Percentiles rank a stretch among this genome's conserved stretches.
Conservation (phyloP, 2,113 vertebrate genomes). For the Psilopsiagon aurifrons region DNA sequence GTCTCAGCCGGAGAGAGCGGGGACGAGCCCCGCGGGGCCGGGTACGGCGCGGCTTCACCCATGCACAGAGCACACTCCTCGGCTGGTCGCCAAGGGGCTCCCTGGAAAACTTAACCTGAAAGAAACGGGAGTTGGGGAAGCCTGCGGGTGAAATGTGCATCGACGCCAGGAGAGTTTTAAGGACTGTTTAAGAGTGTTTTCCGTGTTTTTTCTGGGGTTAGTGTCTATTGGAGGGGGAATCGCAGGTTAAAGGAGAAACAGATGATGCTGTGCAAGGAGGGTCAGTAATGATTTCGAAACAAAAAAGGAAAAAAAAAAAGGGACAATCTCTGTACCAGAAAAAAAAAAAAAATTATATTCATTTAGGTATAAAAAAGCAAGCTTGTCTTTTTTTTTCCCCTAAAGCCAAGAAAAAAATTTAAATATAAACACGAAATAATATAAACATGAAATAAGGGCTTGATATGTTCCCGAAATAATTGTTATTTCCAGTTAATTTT, state of each 20-base stretch:
- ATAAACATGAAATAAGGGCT: background rate
- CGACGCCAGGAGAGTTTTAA: background rate
- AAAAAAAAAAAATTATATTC: background rate
- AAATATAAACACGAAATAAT: background rate
- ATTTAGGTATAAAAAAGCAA: background rate
- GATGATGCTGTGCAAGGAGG: background rate
- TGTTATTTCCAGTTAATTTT: background rate
- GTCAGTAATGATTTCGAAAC: background rate
- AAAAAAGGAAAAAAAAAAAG: background rate
- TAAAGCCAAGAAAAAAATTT: background rate
- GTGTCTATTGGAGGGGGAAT: background rate
- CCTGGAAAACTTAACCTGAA: background rate
- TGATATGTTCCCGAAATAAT: background rate
- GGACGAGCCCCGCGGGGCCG: background rate
- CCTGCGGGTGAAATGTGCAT: background rate
- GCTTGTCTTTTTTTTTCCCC: accelerated
- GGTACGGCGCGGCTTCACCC: background rate
- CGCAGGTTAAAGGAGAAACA: background rate
- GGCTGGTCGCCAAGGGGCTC: background rate
- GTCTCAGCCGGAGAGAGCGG: background rate
- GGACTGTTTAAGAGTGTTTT: background rate
- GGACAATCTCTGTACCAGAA: background rate
- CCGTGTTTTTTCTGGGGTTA: background rate
- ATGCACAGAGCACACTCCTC: background rate
- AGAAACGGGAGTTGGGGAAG: background rate